Base-by-base conservation (phyloP, 2,113 vertebrate species). In the Scalopus aquaticus region DNA sequence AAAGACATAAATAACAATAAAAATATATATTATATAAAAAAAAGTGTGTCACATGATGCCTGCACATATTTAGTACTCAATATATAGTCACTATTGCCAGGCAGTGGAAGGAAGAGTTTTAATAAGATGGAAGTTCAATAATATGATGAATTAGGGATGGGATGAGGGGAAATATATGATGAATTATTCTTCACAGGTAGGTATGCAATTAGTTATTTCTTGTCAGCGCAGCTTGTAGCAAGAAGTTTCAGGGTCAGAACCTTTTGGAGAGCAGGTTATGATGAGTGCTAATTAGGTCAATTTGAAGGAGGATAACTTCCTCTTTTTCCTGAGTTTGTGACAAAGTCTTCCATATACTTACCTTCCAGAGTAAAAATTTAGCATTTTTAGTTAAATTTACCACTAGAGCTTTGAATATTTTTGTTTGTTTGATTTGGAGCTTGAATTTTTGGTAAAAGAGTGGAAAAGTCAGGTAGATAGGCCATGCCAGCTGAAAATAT, bases 361-460 rank as follows among this genome's bases (percentile, higher is more conserved):
- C 42, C 64, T 91, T 78, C 64, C 39, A 78, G 30, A 86, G 72
- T 77, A 87, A 26, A 19, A 22, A 54, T 89, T 90, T 83, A 84
- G 46, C 70, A 79, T 88, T 94, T 83, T 92, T 70, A 78, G 32
- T 86, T 91, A 91, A 39, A 93, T 88, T 94, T 93, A 81, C 67
- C 67, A 56, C 80, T 46, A 65, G 24, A 58, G 69, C 70, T 92
- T 95, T 92, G 74, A 86, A 64, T 74, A 30, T 35, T 89, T 93
- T 70, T 78, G 42, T 74, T 65, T 73, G 3, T 76, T 91, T 97
- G 49, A 79, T 12, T n/a, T n/a, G 85, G 30, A 64, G 73, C 51
- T 90, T 94, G 85, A 94, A 74, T 70, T 94, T 44, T 64, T 60
- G 28, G 49, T 16, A 90, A 95, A 95, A 12, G 22, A n/a, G 67